Conservation (phyloP, 2,797 vertebrate species). For the Peromyscus attwateri region DNA sequence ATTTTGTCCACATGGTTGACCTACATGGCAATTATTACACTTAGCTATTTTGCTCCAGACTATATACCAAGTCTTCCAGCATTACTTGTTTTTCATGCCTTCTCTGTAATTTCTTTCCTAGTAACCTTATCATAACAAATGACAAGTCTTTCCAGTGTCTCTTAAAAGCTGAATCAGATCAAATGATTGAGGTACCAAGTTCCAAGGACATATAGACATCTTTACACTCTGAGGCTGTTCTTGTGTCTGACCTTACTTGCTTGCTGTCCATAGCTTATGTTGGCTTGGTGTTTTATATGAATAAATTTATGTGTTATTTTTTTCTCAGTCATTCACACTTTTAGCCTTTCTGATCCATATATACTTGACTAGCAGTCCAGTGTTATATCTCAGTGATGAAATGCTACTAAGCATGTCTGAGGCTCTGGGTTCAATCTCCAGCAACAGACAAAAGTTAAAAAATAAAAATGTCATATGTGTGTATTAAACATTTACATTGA, state of each 20-base stretch:
- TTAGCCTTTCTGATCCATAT: slow-evolving; percentile 32
- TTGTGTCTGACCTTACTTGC: background rate
- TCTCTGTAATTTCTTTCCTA: slow-evolving; percentile 50
- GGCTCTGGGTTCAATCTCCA: background rate
- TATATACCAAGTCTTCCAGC: background rate
- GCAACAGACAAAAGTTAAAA: background rate
- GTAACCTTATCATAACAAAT: slow-evolving; percentile 62
- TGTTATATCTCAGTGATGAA: background rate
- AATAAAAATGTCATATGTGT: background rate
- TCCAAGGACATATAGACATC: slow-evolving; percentile 47
- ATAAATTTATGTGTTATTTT: slow-evolving; percentile 17
- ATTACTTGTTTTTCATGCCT: slow-evolving; percentile 42
- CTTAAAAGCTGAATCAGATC: slow-evolving; percentile 34
- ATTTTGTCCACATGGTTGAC: slow-evolving; percentile 14
- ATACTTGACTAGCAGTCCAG: background rate
- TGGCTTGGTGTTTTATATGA: background rate
- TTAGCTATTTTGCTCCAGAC: slow-evolving; percentile 15
- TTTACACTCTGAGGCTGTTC: background rate
- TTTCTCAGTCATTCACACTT: background rate
- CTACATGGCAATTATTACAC: slow-evolving; percentile 8
- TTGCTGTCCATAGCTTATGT: background rate
- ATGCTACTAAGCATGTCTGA: background rate
- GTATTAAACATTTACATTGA: background rate
- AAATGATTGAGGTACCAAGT: slow-evolving; percentile 41
- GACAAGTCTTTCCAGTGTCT: slow-evolving; percentile 38